phyloP scores from a whole-genome alignment of 2,888 invertebrate genomes.

The Spodoptera picta region DNA sequence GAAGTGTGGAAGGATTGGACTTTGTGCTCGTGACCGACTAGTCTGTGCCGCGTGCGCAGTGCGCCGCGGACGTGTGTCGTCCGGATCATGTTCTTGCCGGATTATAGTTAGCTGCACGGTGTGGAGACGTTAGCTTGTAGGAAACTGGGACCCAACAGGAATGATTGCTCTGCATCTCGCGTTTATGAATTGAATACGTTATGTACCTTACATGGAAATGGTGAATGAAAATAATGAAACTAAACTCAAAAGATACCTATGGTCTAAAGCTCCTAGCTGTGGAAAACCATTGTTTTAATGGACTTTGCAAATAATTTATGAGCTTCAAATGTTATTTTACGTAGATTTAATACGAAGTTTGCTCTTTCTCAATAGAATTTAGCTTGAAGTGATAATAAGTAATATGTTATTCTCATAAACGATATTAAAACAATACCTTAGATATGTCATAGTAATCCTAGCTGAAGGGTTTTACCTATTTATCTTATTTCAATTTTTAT shows the following conservation, averaged over 20 bases:
- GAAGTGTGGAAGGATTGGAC: conserved; percentile 57
- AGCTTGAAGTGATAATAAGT: conserved; percentile 74
- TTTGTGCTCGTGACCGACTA: conserved; percentile 60
- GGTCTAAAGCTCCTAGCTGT: conserved; percentile 50
- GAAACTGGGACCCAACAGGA: conserved; percentile 80
- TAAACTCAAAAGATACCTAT: conserved; percentile 48
- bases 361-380: conserved; percentile 74
- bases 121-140: conserved; percentile 68
- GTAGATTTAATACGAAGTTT: conserved; percentile 70
- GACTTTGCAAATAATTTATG: conserved; percentile 67
- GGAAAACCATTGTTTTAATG: conserved; percentile 54
- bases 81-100: conserved; percentile 57
- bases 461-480: conserved; percentile 67
- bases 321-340: conserved; percentile 68
- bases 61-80: conserved; percentile 37
- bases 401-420: conserved; percentile 75
- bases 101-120: conserved; percentile 55
- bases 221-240: conserved; percentile 44
- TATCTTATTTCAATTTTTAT: conserved; percentile 72
- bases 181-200: conserved; percentile 54
- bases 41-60: conserved; percentile 51
- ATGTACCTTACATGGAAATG: conserved; percentile 54
- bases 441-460: conserved; percentile 72
- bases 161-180: conserved; percentile 63
- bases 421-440: conserved; percentile 74